Conservation (phyloP, 1,140 invertebrate genomes). For the Drosophila elegans region DNA sequence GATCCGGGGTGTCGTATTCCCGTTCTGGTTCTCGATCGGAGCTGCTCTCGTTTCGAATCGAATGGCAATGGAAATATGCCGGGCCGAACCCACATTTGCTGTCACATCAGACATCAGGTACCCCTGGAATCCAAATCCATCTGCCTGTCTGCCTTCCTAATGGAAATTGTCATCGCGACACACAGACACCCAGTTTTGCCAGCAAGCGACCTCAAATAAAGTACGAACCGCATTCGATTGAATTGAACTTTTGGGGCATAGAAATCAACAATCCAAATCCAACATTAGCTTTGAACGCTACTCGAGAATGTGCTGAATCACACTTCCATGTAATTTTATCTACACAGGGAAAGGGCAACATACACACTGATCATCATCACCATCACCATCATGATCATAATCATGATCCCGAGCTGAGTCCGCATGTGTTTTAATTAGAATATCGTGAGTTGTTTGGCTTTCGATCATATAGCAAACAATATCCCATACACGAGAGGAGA, state of each 20-base stretch:
- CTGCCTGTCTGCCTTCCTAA: constrained; percentile 57
- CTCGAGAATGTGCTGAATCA: constrained; percentile 66
- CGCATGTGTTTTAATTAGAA: constrained; percentile 80
- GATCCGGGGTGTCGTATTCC: constrained; percentile 36
- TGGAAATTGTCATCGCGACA: constrained; percentile 76
- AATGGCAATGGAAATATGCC: not conserved
- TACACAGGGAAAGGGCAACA: constrained; percentile 51
- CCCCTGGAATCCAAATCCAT: constrained; percentile 65
- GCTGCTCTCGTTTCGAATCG: constrained; percentile 61
- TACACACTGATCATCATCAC: constrained; percentile 27
- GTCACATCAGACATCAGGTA: constrained; percentile 70
- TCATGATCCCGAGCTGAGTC: constrained; percentile 40
- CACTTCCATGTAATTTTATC: constrained; percentile 76
- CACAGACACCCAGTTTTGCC: constrained; percentile 24
- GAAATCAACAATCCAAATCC: constrained; percentile 39
- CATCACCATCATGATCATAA: constrained; percentile 5
- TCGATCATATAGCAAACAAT: constrained; percentile 81
- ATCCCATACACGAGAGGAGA: constrained; percentile 26
- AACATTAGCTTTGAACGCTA: constrained; percentile 75
- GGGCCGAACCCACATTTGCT: constrained; percentile 70
- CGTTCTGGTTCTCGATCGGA: constrained; percentile 41
- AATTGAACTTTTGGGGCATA: constrained; percentile 45
- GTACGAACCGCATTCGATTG: constrained; percentile 60
- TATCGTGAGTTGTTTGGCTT: constrained; percentile 82
- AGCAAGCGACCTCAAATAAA: constrained; percentile 17